Conservation (phyloP, 2,888 invertebrate species). For the Oxyscelio sp. region DNA sequence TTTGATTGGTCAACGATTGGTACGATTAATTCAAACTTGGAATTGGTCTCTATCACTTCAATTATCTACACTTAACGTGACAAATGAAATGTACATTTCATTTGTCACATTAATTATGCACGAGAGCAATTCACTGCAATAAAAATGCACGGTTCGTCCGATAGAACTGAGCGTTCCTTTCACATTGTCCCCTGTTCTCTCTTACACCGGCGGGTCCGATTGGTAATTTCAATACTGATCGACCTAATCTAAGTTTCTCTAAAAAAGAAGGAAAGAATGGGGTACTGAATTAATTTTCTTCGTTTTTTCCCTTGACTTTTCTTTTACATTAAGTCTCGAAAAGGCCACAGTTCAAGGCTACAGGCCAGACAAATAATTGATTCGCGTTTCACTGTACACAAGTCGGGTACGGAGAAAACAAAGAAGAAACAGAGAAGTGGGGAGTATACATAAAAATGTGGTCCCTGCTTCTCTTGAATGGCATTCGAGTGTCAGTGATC, state of each 20-base stretch:
- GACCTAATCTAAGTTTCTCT: constrained; percentile 42
- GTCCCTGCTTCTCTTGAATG: constrained; percentile 44
- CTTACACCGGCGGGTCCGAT: too few relatives aligned
- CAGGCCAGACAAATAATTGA: constrained; percentile 82
- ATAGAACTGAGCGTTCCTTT: too few relatives aligned
- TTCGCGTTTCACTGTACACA: constrained; percentile 75
- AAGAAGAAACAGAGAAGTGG: constrained; percentile 23
- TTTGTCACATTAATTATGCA: too few relatives aligned
- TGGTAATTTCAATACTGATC: constrained; percentile 62
- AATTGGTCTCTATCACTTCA: too few relatives aligned
- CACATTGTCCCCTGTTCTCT: too few relatives aligned
- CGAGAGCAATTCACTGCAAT: too few relatives aligned
- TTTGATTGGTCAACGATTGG: too few relatives aligned
- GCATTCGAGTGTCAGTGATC: constrained; percentile 62
- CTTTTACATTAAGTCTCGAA: constrained; percentile 84
- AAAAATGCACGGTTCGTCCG: too few relatives aligned
- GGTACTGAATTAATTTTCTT: constrained; percentile 24
- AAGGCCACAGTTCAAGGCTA: constrained; percentile 87
- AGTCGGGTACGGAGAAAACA: constrained; percentile 20
- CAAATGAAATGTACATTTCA: too few relatives aligned
- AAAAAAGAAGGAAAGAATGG: constrained; percentile 32
- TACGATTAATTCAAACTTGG: too few relatives aligned
- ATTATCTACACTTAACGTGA: too few relatives aligned
- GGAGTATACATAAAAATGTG: constrained; percentile 58
- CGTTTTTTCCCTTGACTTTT: constrained; percentile 2